Evolutionary conservation across 2,113 vertebrate species (phyloP), one percentile per base, ranked within the genome.

Genomic region (Oostethus manadensis): DNA sequence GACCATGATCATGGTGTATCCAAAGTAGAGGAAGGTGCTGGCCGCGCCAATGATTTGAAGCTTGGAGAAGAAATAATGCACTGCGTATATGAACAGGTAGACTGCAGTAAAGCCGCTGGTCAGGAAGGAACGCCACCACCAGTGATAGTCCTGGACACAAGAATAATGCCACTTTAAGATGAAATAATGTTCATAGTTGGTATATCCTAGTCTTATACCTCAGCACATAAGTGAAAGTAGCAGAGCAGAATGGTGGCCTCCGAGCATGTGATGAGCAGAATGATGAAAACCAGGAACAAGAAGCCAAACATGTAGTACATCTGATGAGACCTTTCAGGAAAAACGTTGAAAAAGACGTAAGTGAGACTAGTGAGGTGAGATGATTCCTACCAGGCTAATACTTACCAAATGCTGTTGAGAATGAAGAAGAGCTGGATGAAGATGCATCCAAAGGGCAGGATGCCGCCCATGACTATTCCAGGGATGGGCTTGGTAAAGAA

Each of bases 241-340:
- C 97, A 99, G 71, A 99, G 94, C 71, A 99, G 89, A 83, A 99
- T 91, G 51, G 97, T 99, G 76, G 97, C 96, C 84, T 99, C 97
- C 3, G 97, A 98, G 83, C 97, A 99, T 6, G 96, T 99, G 83
- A 99, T 98, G 78, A 98, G 92, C 55, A 99, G 90, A 86, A 99
- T 99, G 78, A 98, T 98, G 83, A 99, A 98, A 56, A 98, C 95
- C 84, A 99, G 85, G 79, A 99, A 99, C 2, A 99, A 89, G 88
- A 99, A 99, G n/a, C 97, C 97, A 85, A 99, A 99, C 97, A 99
- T 99, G 84, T 99, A 99, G 88, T 99, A 99, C 96, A 98, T 99
- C 89, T 99, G 97, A 86, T 99, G 97, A 45, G 97, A 99, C 97
- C 97, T 98, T 73, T 49, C 77, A 46, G 9, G 18, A 17, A 23